phyloP scores from a whole-genome alignment of 1,140 invertebrate species.

The Battus philenor region DNA sequence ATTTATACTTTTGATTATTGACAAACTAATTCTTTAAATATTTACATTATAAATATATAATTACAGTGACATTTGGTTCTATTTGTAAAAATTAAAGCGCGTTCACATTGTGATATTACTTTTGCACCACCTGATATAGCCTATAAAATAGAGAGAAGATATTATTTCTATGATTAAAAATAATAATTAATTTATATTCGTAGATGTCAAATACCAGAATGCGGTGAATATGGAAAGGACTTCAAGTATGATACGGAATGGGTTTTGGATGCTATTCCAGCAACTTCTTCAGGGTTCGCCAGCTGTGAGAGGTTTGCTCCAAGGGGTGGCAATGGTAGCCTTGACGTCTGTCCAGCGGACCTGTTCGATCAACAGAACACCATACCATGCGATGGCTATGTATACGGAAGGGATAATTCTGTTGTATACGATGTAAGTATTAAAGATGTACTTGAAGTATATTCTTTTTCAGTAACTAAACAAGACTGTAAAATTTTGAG shows the following conservation, averaged over 20 bases:
- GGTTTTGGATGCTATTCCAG: constrained; percentile 74
- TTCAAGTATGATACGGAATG: constrained; percentile 70
- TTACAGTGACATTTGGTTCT: too few species aligned
- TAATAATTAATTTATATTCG: constrained; percentile 16
- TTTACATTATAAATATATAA: too few species aligned
- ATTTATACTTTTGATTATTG: background rate
- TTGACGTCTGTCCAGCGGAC: constrained; percentile 24
- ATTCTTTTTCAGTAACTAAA: too few species aligned
- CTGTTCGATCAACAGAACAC: constrained; percentile 33
- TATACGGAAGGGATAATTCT: constrained; percentile 29
- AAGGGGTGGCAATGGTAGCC: constrained; percentile 15
- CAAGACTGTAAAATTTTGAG: too few species aligned
- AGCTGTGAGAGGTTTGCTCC: constrained; percentile 30
- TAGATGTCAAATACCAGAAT: constrained; percentile 81
- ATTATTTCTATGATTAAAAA: too few species aligned
- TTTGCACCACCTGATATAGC: too few species aligned
- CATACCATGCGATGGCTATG: constrained; percentile 27
- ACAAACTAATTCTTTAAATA: too few species aligned
- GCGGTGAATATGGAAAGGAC: constrained; percentile 67
- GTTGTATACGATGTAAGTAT: constrained; percentile 52
- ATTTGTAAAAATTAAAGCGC: too few species aligned
- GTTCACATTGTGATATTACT: too few species aligned
- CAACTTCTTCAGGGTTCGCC: constrained; percentile 16
- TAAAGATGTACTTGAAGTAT: background rate
- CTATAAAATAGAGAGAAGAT: too few species aligned